Evolutionary conservation across 2,797 vertebrate genomes (phyloP).

Genomic region (Masticophis lateralis): DNA sequence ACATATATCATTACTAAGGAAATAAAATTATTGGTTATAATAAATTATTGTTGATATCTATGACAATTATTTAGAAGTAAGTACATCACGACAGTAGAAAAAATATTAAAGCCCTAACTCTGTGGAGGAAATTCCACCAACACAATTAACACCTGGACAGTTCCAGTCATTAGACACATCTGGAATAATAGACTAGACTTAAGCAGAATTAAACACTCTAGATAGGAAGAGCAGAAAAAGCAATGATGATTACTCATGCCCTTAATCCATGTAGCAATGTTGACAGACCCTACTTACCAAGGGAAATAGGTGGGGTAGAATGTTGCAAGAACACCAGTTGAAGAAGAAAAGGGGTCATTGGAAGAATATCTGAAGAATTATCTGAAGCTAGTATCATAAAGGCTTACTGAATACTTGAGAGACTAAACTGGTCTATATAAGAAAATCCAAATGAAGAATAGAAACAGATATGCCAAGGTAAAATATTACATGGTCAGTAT

Average conservation of each 20-base stretch:
- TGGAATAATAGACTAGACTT: not conserved
- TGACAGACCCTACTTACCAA: not conserved
- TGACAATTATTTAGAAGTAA: not conserved
- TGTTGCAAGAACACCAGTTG: not conserved
- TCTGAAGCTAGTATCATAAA: too few relatives aligned
- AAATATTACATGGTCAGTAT: too few relatives aligned
- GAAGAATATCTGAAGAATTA: not conserved
- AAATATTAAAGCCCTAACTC: too few relatives aligned
- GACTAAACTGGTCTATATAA: too few relatives aligned
- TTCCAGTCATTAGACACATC: not conserved
- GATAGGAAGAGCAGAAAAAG: not conserved
- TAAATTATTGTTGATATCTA: not conserved
- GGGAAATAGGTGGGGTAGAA: not conserved
- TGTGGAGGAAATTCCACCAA: too few relatives aligned
- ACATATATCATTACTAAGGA: not conserved
- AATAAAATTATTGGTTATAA: not conserved
- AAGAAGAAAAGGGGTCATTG: not conserved
- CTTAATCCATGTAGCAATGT: not conserved
- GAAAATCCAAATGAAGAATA: too few relatives aligned
- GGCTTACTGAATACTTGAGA: too few relatives aligned
- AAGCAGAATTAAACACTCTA: not conserved
- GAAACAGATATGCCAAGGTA: too few relatives aligned
- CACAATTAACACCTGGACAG: not conserved
- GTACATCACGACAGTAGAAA: too few relatives aligned
- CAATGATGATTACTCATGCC: not conserved